Base-by-base conservation (phyloP, 1,140 invertebrate species). In the Diachasma alloeum region DNA sequence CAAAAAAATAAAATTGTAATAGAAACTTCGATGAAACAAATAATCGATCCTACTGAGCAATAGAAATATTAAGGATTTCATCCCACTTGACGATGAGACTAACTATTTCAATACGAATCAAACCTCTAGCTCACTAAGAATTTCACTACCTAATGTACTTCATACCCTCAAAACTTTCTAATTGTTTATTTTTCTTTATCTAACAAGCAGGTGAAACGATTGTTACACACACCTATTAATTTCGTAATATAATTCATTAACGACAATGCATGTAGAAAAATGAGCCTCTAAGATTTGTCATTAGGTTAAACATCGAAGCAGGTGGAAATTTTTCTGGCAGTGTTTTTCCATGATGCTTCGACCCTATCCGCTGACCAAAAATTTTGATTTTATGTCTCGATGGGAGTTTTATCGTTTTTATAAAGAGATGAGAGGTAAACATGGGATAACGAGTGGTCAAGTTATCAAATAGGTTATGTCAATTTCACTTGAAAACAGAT, bases 201-300 rank as follows among this genome's bases (percentile, higher is more conserved):
- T 66, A 66, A n/a, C 74, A 53, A 79, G 77, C 75, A 70, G 31
- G 63, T 79, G 80, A 74, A 82, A 78, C 59, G 59, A 74, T 74
- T 75, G 15, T 68, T 68, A 42, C n/a, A 80, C 72, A 78, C 81
- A 83, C 53, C 63, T 75, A 75, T 75, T 39, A 63, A 63, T 19
- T 63, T 42, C 11, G 46, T 74, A 75, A 68, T 68, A 46, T 72
- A 56, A 0, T 74, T 84, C 78, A 78, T 82, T 75, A 83, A 87
- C 84, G 86, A 89, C 81, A 86, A 89, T 86, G 87, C 83, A 85
- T 87, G 87, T 90, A 90, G 88, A 89, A 90, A 90, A 90, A 88
- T 89, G 88, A 90, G 85, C 85, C 82, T 85, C 80, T 88, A 83
- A 82, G 81, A 31, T 67, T 68, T 67, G 84, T 87, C 84, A 85